Conservation (phyloP, 1,140 invertebrate species). For the Dinothrombium tinctorium region DNA sequence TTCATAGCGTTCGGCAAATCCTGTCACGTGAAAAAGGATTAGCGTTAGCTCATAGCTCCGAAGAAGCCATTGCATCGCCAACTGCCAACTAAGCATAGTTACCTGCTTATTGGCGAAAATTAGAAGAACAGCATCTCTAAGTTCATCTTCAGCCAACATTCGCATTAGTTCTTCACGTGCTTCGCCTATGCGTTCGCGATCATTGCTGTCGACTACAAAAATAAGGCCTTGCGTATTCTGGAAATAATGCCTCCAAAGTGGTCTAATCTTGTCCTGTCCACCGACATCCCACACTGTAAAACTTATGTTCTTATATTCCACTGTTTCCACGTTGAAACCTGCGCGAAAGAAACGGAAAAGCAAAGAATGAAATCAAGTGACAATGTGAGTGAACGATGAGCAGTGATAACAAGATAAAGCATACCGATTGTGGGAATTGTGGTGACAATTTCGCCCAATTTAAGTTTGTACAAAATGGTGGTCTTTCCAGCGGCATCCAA, state of each 20-base stretch:
- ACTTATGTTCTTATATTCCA: slow-evolving; percentile 26
- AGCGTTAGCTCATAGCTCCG: too few species aligned
- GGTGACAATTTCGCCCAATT: slow-evolving; percentile 88
- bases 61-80: not conserved
- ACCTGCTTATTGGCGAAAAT: slow-evolving; percentile 98
- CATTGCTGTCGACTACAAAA: slow-evolving; percentile 93
- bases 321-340: slow-evolving; percentile 23
- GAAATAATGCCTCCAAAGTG: slow-evolving; percentile 87
- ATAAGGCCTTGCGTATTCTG: slow-evolving; percentile 94
- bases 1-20: slow-evolving; percentile 98
- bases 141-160: slow-evolving; percentile 87
- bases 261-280: slow-evolving; percentile 23
- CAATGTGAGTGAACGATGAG: not conserved
- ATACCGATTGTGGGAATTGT: slow-evolving; percentile 88
- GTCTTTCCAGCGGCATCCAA: slow-evolving; percentile 93
- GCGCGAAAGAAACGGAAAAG: not conserved
- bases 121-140: slow-evolving; percentile 81
- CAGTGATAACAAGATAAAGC: not conserved
- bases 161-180: slow-evolving; percentile 81
- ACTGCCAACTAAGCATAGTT: not conserved
- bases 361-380: not conserved
- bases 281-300: slow-evolving; percentile 55
- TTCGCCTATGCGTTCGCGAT: slow-evolving; percentile 76
- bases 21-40: too few species aligned
- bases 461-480: slow-evolving; percentile 90